Conservation (phyloP, 2,888 invertebrate species). For the Diplolepis rosae region DNA sequence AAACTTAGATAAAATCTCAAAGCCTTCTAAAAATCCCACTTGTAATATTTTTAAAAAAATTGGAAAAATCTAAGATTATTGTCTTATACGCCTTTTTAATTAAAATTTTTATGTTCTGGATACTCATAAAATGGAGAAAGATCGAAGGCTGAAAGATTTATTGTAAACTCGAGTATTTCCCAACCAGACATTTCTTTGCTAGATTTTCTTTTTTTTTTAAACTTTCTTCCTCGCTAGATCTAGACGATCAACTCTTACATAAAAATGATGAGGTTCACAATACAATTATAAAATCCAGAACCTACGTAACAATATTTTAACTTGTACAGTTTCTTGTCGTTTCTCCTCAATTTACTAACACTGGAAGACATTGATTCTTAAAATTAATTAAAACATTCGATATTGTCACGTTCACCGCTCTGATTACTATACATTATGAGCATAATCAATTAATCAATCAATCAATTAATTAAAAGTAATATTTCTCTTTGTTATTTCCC, state of each 20-base stretch:
- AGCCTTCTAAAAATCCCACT: not conserved
- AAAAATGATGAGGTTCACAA: conserved; percentile 56
- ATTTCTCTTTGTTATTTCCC: too few relatives aligned
- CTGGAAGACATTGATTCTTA: conserved; percentile 66
- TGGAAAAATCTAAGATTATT: not conserved
- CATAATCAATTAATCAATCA: too few relatives aligned
- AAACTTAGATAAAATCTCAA: not conserved
- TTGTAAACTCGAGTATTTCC: not conserved
- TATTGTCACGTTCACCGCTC: conserved; percentile 60
- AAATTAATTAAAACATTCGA: conserved; percentile 51
- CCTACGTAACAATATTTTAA: conserved; percentile 63
- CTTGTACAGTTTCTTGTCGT: conserved; percentile 59
- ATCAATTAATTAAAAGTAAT: too few relatives aligned
- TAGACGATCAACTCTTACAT: conserved; percentile 48
- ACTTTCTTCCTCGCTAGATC: not conserved
- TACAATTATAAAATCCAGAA: conserved; percentile 69
- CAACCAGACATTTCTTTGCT: not conserved
- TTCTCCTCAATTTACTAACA: conserved; percentile 48
- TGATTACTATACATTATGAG: conserved; percentile 40
- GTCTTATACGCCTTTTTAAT: not conserved
- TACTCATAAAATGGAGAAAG: not conserved
- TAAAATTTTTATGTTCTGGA: not conserved
- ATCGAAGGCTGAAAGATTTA: too few relatives aligned
- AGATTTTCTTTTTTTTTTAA: not conserved
- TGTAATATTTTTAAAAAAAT: not conserved